Conservation (phyloP, 2,113 vertebrate genomes). For the Nyctibius bracteatus region DNA sequence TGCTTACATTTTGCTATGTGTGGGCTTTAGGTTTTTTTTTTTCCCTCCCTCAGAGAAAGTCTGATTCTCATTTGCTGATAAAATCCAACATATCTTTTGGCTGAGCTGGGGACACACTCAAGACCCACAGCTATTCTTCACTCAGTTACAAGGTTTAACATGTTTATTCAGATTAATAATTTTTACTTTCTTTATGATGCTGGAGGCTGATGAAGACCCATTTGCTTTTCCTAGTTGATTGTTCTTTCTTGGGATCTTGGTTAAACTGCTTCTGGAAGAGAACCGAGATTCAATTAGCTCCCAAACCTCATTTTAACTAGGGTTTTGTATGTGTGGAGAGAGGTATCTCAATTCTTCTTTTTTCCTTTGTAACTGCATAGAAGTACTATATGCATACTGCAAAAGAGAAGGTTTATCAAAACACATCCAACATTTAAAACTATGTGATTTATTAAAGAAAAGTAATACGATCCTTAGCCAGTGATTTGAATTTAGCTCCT, state of each 20-base stretch:
- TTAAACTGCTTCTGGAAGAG: background rate
- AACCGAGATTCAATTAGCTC: background rate
- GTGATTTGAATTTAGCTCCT: background rate
- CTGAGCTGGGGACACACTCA: background rate
- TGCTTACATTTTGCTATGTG: background rate
- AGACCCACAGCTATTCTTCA: background rate
- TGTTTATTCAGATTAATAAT: background rate
- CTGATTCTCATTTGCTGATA: background rate
- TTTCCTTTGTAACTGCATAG: background rate
- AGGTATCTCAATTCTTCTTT: background rate
- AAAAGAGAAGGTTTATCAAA: conserved; percentile 3
- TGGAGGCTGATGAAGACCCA: background rate
- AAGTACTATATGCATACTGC: background rate
- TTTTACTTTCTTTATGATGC: background rate
- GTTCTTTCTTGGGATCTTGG: background rate
- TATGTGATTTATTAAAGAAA: background rate
- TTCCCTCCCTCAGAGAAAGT: background rate
- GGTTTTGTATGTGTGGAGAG: background rate
- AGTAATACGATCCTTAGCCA: background rate
- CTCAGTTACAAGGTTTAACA: background rate
- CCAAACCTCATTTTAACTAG: background rate
- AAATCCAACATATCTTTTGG: background rate
- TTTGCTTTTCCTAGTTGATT: background rate
- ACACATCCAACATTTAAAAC: background rate
- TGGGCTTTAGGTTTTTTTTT: background rate